A percentile compares a stretch with the other conserved stretches of the same genome.
Conservation (phyloP, 2,113 vertebrate species). For the Barnardius zonarius region DNA sequence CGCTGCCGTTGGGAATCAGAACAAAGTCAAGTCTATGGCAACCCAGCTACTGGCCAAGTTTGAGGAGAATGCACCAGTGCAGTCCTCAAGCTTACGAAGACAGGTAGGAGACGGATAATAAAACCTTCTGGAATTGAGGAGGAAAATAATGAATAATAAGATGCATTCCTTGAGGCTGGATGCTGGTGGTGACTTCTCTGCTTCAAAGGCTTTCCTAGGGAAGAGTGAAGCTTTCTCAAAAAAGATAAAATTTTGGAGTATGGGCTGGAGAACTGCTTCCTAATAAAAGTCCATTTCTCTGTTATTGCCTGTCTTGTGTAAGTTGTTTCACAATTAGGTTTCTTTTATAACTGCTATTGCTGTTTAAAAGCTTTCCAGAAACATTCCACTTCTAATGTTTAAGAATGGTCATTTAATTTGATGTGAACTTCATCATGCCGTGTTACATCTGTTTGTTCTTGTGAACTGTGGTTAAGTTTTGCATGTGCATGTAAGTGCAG, state of each 20-base stretch:
- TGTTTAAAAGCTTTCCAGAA: background rate
- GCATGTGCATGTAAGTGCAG: background rate
- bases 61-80: conserved; percentile 89
- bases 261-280: background rate
- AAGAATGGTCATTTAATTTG: background rate
- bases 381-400: background rate
- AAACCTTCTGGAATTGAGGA: background rate
- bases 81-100: conserved; percentile 81
- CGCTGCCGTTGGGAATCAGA: conserved; percentile 81
- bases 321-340: background rate
- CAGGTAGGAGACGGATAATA: conserved; percentile 77
- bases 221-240: background rate
- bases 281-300: background rate
- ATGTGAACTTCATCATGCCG: background rate
- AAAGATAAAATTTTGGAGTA: background rate
- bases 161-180: background rate
- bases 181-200: background rate
- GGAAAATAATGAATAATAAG: background rate
- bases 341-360: background rate
- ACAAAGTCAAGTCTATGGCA: conserved; percentile 98
- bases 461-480: background rate
- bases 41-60: conserved; percentile 97
- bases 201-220: background rate
- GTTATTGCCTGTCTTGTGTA: background rate
- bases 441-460: background rate